Evolutionary conservation across 2,888 invertebrate species (phyloP).

Genomic region (Hartigia nigra): DNA sequence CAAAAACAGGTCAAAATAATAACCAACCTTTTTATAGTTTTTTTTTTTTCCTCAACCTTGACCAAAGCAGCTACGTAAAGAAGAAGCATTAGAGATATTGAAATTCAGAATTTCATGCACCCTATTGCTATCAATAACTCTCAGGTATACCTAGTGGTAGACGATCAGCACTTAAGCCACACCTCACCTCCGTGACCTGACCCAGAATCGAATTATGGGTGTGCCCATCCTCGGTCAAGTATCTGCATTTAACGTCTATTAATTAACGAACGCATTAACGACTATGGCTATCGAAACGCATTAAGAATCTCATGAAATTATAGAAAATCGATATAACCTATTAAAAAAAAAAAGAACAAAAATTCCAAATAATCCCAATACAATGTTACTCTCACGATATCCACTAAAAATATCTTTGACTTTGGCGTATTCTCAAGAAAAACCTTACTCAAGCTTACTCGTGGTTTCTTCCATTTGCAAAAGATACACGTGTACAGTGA

Average conservation of each 20-base stretch:
- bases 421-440: background rate
- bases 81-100: background rate
- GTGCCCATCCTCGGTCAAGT: constrained; percentile 25
- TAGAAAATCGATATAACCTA: background rate
- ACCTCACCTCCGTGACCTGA: constrained; percentile 45
- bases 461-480: background rate
- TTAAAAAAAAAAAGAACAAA: background rate
- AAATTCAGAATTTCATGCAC: background rate
- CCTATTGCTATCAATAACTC: background rate
- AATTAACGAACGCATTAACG: background rate
- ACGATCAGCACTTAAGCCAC: constrained; percentile 10
- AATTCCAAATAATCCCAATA: background rate
- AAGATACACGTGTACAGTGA: background rate
- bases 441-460: background rate
- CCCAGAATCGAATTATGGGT: constrained; percentile 48
- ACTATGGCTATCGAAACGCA: background rate
- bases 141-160: background rate
- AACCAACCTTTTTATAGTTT: background rate
- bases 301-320: background rate
- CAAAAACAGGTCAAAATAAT: background rate
- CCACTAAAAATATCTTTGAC: background rate
- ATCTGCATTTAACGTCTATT: background rate
- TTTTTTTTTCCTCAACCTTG: background rate
- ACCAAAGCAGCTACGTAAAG: background rate
- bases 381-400: background rate